These are phyloP conservation scores for Gouania willdenowi DNA, from an alignment of 2,797 vertebrate genomes.

Conservation along the genomic window DNA sequence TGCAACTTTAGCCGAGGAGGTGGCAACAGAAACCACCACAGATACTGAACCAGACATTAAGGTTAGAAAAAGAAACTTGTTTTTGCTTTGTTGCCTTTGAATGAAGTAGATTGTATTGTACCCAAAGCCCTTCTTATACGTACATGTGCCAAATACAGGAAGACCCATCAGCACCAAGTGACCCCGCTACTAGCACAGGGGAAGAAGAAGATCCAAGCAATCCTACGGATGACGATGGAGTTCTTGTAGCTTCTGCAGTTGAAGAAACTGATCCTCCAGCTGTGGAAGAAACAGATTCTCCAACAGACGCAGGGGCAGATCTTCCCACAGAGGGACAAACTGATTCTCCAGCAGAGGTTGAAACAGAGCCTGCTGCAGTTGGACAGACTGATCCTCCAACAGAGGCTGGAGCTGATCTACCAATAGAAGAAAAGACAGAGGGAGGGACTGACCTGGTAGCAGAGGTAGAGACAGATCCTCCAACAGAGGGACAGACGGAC, in stretches of 20 bases:
- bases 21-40: not conserved
- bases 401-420: not conserved
- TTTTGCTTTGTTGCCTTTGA: not conserved
- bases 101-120: too few species aligned
- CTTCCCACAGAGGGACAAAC: not conserved
- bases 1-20: not conserved
- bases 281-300: not conserved
- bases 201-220: not conserved
- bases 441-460: not conserved
- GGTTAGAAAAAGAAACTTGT: constrained; percentile 7
- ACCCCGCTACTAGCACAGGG: not conserved
- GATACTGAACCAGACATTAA: not conserved
- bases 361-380: too few species aligned
- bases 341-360: not conserved
- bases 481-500: not conserved
- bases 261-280: not conserved
- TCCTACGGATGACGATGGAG: not conserved
- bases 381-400: not conserved
- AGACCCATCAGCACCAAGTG: not conserved
- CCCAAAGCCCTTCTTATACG: not conserved
- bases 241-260: not conserved
- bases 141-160: constrained; percentile 25
- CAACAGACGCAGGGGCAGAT: not conserved
- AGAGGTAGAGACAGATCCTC: not conserved
- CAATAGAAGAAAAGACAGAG: too few species aligned